A percentile compares a stretch with the other conserved stretches of the same genome.
phyloP scores from a whole-genome alignment of 1,140 invertebrate species.

The Brachionus koreanus region DNA sequence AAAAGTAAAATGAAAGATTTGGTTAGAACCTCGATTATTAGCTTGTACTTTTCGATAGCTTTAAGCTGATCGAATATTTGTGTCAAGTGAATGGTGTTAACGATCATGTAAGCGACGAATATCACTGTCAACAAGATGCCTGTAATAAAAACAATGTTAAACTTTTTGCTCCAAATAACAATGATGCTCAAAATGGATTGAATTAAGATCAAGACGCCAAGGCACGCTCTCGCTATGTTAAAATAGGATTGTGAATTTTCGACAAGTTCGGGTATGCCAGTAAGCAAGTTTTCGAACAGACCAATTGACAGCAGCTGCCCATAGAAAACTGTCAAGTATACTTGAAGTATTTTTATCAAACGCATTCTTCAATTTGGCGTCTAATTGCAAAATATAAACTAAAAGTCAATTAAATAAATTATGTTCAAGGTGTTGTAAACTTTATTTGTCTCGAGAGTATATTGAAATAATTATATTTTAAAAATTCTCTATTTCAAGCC shows the following conservation, averaged over 20 bases:
- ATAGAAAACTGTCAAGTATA: conserved; percentile 9
- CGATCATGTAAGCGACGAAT: neutral
- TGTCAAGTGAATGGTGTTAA: conserved; percentile 21
- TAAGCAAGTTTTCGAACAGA: conserved; percentile 4
- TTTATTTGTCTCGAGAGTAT: neutral
- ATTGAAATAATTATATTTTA: neutral
- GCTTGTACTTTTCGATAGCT: neutral
- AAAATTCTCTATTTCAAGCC: neutral
- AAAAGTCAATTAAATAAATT: neutral
- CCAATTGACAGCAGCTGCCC: conserved; percentile 9
- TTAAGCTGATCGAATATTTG: neutral
- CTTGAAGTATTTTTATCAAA: conserved; percentile 1
- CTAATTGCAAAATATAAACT: neutral
- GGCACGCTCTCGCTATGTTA: neutral
- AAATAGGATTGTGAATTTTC: conserved; percentile 12
- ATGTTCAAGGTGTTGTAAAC: neutral
- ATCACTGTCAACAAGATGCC: neutral
- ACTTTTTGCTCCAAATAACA: conserved; percentile 3
- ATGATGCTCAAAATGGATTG: neutral
- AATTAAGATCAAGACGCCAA: neutral
- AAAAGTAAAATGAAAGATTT: neutral
- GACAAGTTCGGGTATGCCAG: neutral
- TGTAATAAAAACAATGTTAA: neutral
- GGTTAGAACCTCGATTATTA: neutral
- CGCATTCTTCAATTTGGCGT: neutral